These are phyloP conservation scores for Notolabrus celidotus DNA, from an alignment of 2,797 vertebrate genomes.

Conservation along the genomic window DNA sequence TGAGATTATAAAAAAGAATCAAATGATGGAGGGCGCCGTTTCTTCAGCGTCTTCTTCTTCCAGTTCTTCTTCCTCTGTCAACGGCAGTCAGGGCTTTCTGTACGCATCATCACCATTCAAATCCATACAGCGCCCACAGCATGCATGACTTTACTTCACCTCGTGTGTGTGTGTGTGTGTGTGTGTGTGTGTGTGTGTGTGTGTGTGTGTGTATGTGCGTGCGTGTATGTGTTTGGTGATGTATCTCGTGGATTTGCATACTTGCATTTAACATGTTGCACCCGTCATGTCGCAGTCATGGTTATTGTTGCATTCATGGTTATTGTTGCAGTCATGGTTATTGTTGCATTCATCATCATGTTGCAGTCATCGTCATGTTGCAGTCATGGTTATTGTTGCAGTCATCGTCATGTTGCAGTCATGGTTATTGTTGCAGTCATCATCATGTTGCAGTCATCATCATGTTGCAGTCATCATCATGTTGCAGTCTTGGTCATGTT, in stretches of 20 bases:
- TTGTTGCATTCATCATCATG: too few species aligned
- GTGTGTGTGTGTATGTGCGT: background rate
- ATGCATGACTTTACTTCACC: slow-evolving; percentile 26
- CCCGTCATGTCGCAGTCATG: slow-evolving; percentile 18
- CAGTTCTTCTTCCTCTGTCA: background rate
- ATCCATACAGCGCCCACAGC: slow-evolving; percentile 35
- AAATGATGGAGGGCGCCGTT: background rate
- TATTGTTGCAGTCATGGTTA: too few species aligned
- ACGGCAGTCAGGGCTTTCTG: slow-evolving; percentile 12
- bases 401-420: too few species aligned
- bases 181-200: too few species aligned
- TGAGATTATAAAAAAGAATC: slow-evolving; percentile 12
- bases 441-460: too few species aligned
- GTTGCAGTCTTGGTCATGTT: too few species aligned
- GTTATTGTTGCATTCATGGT: too few species aligned
- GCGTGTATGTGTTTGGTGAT: background rate
- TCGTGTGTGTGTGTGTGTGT: slow-evolving; percentile 4
- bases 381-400: too few species aligned
- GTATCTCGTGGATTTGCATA: slow-evolving; percentile 32
- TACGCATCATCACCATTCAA: slow-evolving; percentile 50
- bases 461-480: too few species aligned
- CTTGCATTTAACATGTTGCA: slow-evolving; percentile 12
- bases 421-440: too few species aligned
- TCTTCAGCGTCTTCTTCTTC: background rate
- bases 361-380: too few species aligned